Conservation (phyloP, 2,888 invertebrate genomes). For the Chloromyia formosa region DNA sequence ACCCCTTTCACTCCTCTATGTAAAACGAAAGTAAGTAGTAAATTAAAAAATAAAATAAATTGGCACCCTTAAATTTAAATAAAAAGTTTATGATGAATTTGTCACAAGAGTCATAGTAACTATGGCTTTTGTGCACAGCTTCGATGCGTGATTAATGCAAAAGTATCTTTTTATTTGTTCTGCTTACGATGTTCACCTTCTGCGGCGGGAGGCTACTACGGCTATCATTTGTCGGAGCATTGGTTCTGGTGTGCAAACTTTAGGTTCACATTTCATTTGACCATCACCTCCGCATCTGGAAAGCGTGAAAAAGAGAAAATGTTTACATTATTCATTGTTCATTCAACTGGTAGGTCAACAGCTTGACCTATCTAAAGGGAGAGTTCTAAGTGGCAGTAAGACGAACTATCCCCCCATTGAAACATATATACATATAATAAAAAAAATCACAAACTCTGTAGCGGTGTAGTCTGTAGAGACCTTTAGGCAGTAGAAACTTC, state of each 20-base stretch:
- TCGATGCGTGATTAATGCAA: slow-evolving; percentile 6
- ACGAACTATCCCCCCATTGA: too few species aligned
- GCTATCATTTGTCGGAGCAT: slow-evolving; percentile 91
- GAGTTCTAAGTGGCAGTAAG: too few species aligned
- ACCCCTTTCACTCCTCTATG: not conserved
- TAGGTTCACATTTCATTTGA: slow-evolving; percentile 94
- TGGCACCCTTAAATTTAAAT: slow-evolving; percentile 51
- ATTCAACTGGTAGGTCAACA: too few species aligned
- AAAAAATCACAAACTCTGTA: too few species aligned
- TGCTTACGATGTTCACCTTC: slow-evolving; percentile 70
- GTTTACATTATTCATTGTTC: too few species aligned
- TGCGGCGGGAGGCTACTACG: slow-evolving; percentile 76
- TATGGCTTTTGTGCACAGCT: slow-evolving; percentile 33
- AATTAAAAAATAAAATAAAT: slow-evolving; percentile 38
- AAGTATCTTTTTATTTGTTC: slow-evolving; percentile 33
- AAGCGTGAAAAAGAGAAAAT: too few species aligned
- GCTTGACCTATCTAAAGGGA: too few species aligned
- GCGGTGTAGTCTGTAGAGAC: too few species aligned
- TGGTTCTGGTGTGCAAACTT: slow-evolving; percentile 88
- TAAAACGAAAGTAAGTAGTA: slow-evolving; percentile 41
- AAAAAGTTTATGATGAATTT: slow-evolving; percentile 22
- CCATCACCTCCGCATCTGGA: slow-evolving; percentile 90
- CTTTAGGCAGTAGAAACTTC: too few species aligned
- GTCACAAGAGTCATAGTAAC: slow-evolving; percentile 18
- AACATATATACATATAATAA: too few species aligned